A percentile compares a stretch with the other conserved stretches of the same genome.
Conservation (phyloP, 2,113 vertebrate genomes). For the Nibea albiflora region DNA sequence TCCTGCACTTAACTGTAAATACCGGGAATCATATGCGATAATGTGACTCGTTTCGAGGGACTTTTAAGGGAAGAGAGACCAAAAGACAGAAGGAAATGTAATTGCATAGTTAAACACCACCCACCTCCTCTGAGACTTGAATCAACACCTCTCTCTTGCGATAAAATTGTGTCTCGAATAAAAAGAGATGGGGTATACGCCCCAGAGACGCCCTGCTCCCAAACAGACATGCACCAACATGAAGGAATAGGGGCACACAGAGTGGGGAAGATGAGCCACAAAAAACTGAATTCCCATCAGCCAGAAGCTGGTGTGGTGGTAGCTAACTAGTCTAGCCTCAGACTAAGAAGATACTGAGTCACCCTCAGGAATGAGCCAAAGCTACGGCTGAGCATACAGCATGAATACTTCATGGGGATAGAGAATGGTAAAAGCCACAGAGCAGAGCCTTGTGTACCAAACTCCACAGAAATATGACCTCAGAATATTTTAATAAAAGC, state of each 20-base stretch:
- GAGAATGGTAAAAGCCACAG: background rate
- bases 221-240: conserved; percentile 39
- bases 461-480: conserved; percentile 24
- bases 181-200: conserved; percentile 22
- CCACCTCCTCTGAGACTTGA: background rate
- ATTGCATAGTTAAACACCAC: conserved; percentile 20
- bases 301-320: conserved; percentile 19
- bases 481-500: conserved; percentile 32
- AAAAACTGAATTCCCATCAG: conserved; percentile 50
- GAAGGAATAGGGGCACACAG: conserved; percentile 56
- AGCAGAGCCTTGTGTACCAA: conserved; percentile 4
- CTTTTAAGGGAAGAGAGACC: background rate
- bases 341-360: conserved; percentile 32
- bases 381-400: conserved; percentile 5
- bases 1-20: background rate
- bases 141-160: conserved; percentile 31
- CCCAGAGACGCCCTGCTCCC: background rate
- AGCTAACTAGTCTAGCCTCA: conserved; percentile 38
- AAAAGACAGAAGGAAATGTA: background rate
- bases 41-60: conserved; percentile 1
- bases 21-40: background rate
- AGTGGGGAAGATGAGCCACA: conserved; percentile 9
- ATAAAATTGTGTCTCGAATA: conserved; percentile 33
- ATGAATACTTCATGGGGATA: conserved; percentile 51
- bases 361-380: conserved; percentile 20